A percentile compares a stretch with the other conserved stretches of the same genome.
Conservation (phyloP, 2,113 vertebrate genomes). For the Chaenogobius annularis region DNA sequence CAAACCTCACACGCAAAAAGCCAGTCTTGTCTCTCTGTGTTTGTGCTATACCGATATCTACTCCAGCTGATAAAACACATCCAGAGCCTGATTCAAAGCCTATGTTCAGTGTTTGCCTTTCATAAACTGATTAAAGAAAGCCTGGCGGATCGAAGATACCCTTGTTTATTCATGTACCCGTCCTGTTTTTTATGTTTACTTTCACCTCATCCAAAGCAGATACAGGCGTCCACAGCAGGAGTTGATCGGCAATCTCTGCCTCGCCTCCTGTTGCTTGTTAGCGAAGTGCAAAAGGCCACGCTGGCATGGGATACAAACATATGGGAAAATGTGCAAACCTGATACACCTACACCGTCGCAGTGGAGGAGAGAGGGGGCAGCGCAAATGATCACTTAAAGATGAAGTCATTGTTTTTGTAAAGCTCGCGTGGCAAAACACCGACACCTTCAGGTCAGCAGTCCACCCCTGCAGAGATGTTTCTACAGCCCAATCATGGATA, state of each 20-base stretch:
- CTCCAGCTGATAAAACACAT: conserved; percentile 77
- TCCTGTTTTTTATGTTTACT: conserved; percentile 32
- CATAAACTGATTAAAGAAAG: conserved; percentile 71
- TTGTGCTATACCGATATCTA: conserved; percentile 58
- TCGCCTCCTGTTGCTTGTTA: conserved; percentile 21
- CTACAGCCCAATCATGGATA: conserved; percentile 11
- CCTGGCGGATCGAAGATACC: conserved; percentile 49
- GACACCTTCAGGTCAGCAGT: conserved; percentile 51
- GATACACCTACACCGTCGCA: conserved; percentile 33
- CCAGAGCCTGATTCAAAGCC: conserved; percentile 58
- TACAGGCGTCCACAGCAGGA: conserved; percentile 11
- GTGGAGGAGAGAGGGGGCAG: conserved; percentile 7
- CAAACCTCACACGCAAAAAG: neutral
- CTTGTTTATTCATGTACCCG: conserved; percentile 63
- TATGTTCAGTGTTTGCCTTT: conserved; percentile 69
- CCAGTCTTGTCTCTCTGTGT: conserved; percentile 37
- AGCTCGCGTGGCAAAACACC: conserved; percentile 50
- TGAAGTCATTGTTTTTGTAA: conserved; percentile 59
- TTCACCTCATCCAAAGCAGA: conserved; percentile 10
- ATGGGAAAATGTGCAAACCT: conserved; percentile 47
- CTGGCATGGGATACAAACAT: conserved; percentile 30
- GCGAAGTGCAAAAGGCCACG: conserved; percentile 19
- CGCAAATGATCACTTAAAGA: conserved; percentile 23
- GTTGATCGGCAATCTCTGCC: neutral
- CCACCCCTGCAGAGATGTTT: conserved; percentile 27